A percentile compares a stretch with the other conserved stretches of the same genome.
Evolutionary conservation across 2,797 vertebrate species (phyloP).

Genomic region (Gymnopithys bicolor): DNA sequence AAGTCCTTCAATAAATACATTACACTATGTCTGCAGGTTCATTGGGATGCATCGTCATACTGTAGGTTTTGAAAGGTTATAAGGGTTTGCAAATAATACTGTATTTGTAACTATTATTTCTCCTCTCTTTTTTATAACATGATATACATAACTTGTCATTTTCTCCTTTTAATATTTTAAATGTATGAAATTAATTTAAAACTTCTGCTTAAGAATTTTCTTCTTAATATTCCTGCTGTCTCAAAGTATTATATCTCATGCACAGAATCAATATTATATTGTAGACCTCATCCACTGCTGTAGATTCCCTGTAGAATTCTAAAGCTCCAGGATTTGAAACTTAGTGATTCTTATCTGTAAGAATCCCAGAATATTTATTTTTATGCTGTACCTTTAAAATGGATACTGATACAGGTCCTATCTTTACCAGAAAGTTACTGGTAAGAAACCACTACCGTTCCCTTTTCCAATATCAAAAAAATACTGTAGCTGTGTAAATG

Average conservation of each 20-base stretch:
- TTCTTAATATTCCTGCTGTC: neutral
- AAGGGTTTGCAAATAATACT: neutral
- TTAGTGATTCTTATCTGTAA: neutral
- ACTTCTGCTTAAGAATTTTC: neutral
- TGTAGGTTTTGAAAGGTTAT: neutral
- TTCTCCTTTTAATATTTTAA: neutral
- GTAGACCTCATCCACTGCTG: neutral
- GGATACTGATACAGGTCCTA: neutral
- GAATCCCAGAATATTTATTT: neutral
- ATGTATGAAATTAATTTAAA: neutral
- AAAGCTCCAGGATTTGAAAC: neutral
- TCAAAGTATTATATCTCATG: neutral
- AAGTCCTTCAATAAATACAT: neutral
- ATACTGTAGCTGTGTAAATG: neutral
- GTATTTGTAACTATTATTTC: neutral
- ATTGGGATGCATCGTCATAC: neutral
- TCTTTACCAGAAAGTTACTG: neutral
- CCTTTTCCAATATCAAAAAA: neutral
- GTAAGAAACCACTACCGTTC: neutral
- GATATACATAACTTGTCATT: neutral
- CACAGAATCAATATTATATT: neutral
- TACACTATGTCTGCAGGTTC: neutral
- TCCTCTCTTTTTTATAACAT: neutral
- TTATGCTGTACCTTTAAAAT: neutral
- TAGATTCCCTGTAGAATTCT: neutral